Percentiles rank a stretch among this genome's conserved stretches.
Evolutionary conservation across 2,113 vertebrate genomes (phyloP).

Genomic region (Microtus montanus): DNA sequence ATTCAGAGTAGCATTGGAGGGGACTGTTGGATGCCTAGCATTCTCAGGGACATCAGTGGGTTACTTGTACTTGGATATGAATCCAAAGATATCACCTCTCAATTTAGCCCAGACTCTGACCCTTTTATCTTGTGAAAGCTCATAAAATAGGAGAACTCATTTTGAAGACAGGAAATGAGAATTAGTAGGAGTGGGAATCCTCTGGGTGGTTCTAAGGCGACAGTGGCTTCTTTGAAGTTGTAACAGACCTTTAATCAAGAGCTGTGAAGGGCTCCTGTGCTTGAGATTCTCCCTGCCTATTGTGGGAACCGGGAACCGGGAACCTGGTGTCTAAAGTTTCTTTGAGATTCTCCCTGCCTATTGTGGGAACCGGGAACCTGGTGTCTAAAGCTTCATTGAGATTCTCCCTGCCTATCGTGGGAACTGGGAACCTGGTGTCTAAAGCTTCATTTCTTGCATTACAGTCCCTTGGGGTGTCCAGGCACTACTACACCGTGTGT

Average conservation of each 20-base stretch:
- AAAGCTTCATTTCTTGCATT: background rate
- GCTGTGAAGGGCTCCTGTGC: conserved; percentile 9
- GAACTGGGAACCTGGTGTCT: background rate
- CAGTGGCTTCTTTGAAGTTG: background rate
- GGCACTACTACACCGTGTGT: background rate
- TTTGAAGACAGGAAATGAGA: conserved; percentile 44
- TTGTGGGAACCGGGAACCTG: background rate
- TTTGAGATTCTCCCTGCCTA: background rate
- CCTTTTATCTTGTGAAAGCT: conserved; percentile 13
- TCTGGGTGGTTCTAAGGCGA: conserved; percentile 10
- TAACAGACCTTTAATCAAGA: conserved; percentile 1
- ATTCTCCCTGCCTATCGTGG: no score
- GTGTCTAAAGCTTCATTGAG: background rate
- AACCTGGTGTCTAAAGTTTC: no score
- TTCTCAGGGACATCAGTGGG: background rate
- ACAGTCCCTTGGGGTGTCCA: background rate
- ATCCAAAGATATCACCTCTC: background rate
- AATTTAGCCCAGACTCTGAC: conserved; percentile 15
- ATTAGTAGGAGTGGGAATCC: background rate
- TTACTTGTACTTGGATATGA: conserved; percentile 10
- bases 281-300: background rate
- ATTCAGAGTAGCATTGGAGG: background rate
- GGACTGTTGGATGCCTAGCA: background rate
- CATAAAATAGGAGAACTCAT: conserved; percentile 37
- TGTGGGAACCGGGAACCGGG: no score